A percentile compares a stretch with the other conserved stretches of the same genome.
phyloP scores from a whole-genome alignment of 2,797 vertebrate species.

The Heterohyrax brucei region DNA sequence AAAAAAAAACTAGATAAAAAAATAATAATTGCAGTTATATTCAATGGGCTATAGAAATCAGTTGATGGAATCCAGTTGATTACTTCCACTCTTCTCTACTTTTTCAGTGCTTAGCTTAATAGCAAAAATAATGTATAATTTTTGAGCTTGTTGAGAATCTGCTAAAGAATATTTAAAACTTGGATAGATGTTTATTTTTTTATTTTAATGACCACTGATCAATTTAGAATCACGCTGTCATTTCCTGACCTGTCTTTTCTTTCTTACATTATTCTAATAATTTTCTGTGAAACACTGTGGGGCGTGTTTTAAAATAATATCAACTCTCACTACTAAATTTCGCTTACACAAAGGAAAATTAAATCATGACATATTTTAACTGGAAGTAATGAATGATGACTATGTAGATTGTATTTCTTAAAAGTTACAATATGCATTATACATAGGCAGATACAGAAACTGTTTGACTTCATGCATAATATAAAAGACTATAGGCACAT shows the following conservation, averaged over 20 bases:
- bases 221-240: background rate
- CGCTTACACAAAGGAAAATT: background rate
- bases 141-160: slow-evolving; percentile 23
- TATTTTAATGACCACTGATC: background rate
- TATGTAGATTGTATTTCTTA: background rate
- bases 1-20: no score
- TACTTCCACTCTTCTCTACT: background rate
- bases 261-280: background rate
- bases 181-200: background rate
- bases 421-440: background rate
- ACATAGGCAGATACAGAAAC: background rate
- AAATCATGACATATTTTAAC: background rate
- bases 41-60: background rate
- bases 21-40: background rate
- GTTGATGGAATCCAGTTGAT: background rate
- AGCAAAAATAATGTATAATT: background rate
- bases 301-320: background rate
- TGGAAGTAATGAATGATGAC: background rate
- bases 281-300: background rate
- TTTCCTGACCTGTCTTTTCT: background rate
- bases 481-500: background rate
- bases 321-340: background rate
- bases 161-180: background rate
- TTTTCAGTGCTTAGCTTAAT: background rate
- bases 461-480: background rate